phyloP scores from a whole-genome alignment of 2,888 invertebrate genomes.

The Cyrtodaria siliqua region DNA sequence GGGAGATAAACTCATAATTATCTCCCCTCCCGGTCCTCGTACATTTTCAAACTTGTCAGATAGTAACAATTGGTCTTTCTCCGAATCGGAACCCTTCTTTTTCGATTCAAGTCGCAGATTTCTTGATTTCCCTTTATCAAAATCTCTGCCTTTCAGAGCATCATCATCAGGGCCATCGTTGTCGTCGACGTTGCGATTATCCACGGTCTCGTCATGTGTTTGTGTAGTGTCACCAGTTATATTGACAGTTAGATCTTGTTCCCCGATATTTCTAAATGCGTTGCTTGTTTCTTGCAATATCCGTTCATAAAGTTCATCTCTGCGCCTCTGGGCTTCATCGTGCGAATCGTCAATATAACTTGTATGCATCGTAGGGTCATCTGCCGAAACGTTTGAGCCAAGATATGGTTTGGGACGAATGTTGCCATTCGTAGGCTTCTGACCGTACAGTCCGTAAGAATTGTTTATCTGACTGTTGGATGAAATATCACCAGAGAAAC shows the following conservation, averaged over 20 bases:
- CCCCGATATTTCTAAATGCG: constrained; percentile 65
- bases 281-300: constrained; percentile 73
- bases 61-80: constrained; percentile 24
- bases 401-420: constrained; percentile 57
- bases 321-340: constrained; percentile 52
- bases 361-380: constrained; percentile 68
- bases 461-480: constrained; percentile 48
- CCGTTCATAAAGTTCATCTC: constrained; percentile 76
- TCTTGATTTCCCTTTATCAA: background rate
- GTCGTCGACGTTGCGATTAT: constrained; percentile 32
- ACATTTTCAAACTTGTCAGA: constrained; percentile 50
- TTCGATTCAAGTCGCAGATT: constrained; percentile 7
- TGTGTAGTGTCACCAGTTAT: constrained; percentile 42
- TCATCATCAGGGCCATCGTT: background rate
- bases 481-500: constrained; percentile 64
- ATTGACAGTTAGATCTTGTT: constrained; percentile 48
- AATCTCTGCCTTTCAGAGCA: background rate
- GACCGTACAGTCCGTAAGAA: constrained; percentile 9
- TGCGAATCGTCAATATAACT: constrained; percentile 57
- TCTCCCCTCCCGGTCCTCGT: constrained; percentile 57
- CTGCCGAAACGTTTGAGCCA: constrained; percentile 10
- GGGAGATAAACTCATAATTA: constrained; percentile 60
- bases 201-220: constrained; percentile 35
- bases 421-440: constrained; percentile 43
- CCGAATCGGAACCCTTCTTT: constrained; percentile 27